phyloP scores from a whole-genome alignment of 2,113 vertebrate species.

The Rhombomys opimus region DNA sequence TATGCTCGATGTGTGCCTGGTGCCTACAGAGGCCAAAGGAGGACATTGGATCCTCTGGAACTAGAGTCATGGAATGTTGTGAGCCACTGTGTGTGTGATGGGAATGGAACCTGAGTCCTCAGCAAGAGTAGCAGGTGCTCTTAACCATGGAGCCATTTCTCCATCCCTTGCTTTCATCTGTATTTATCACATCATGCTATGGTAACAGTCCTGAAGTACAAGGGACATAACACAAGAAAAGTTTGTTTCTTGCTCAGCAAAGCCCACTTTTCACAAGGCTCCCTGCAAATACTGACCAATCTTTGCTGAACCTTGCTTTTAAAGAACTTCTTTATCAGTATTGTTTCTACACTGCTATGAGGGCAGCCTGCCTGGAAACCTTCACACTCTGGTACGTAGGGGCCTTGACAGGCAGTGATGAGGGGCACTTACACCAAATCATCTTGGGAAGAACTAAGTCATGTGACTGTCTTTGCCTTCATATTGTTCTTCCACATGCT shows the following conservation, averaged over 20 bases:
- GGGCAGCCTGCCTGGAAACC: neutral
- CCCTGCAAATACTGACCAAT: neutral
- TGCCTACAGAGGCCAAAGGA: neutral
- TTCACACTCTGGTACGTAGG: neutral
- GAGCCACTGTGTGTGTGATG: neutral
- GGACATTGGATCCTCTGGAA: neutral
- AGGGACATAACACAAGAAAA: neutral
- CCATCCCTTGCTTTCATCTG: neutral
- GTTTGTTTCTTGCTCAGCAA: neutral
- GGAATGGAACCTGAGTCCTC: neutral
- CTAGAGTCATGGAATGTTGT: neutral
- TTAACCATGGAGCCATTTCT: neutral
- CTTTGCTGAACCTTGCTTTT: neutral
- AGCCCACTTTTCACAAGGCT: neutral
- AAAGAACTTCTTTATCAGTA: neutral
- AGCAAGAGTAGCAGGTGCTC: neutral
- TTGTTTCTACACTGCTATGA: neutral
- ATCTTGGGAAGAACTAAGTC: neutral
- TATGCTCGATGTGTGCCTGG: neutral
- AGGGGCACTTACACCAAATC: neutral
- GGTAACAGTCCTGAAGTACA: neutral
- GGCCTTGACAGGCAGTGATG: neutral
- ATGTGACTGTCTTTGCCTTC: rapidly evolving
- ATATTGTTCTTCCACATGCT: neutral
- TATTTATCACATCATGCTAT: neutral